A percentile compares a stretch with the other conserved stretches of the same genome.
These are phyloP conservation scores for Emmelina monodactyla DNA, from an alignment of 2,888 invertebrate genomes.

Conservation along the genomic window DNA sequence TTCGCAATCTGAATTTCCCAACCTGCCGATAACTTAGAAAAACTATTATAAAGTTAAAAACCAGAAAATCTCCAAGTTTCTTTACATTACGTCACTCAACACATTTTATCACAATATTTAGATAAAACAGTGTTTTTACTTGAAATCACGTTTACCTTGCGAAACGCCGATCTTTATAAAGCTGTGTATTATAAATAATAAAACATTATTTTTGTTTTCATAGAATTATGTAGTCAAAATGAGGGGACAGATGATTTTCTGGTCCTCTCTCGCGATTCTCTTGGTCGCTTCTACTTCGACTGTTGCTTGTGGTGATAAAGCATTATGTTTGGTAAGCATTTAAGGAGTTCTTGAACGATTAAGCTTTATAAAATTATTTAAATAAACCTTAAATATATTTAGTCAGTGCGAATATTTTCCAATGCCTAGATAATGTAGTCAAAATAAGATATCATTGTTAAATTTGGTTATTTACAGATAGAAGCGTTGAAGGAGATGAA, in stretches of 20 bases:
- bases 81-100: too few species aligned
- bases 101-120: too few species aligned
- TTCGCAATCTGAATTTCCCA: too few species aligned
- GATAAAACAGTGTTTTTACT: too few species aligned
- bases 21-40: too few species aligned
- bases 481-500: conserved; percentile 51
- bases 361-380: too few species aligned
- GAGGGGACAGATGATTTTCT: conserved; percentile 40
- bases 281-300: conserved; percentile 29
- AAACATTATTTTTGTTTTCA: conserved; percentile 14
- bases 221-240: conserved; percentile 20
- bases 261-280: conserved; percentile 41
- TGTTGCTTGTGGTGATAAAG: conserved; percentile 40
- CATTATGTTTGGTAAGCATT: conserved; percentile 40
- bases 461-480: conserved; percentile 30
- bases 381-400: too few species aligned
- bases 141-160: conserved; percentile 13
- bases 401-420: too few species aligned
- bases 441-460: not conserved
- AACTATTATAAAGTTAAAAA: too few species aligned
- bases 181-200: conserved; percentile 16
- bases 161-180: not conserved
- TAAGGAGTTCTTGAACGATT: too few species aligned
- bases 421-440: too few species aligned
- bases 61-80: too few species aligned